Evolutionary conservation across 2,113 vertebrate genomes (phyloP), one percentile per base, ranked within the genome.

Genomic region (Periophthalmus modestus): DNA sequence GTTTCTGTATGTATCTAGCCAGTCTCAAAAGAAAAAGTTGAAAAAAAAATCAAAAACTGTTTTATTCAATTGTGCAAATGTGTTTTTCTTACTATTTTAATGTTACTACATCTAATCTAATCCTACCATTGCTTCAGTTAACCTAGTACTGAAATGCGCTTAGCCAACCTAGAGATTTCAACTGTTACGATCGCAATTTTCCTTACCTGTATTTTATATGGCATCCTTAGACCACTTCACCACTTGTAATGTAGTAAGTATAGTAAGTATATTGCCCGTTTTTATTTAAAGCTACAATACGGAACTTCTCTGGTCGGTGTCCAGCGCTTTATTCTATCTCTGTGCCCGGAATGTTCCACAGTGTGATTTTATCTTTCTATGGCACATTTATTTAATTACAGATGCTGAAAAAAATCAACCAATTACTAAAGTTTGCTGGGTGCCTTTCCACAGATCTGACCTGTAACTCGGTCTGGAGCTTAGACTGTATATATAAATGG

Each of bases 131-230:
- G 92, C 92, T 93, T 91, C 92, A 90, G 90, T 94, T 94, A 55
- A 55, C 52, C 52, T 59, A 93, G 92, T 92, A 92, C 89, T 92
- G 89, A 93, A 91, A 92, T 92, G 88, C 80, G 91, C 93, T 93
- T 94, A 94, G 93, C 90, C 88, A 88, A 91, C 89, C 84, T 94
- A 94, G 92, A 93, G 90, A 90, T 93, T 92, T 93, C 85, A 92
- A 92, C 88, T 93, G 93, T 94, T 93, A 92, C 81, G 79, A 94
- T 93, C 81, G 89, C 89, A 76, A 90, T 88, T 93, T 93, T 93
- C 90, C 91, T 92, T 92, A 91, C 88, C 90, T 92, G 88, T 94
- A 92, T 91, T 92, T 91, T 91, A 87, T 89, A 89, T 93, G 89
- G 87, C 91, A 91, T 93, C 92, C 92, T 93, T 92, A 92, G 87